Conservation (phyloP, 2,888 invertebrate genomes). For the Malachius bipustulatus region DNA sequence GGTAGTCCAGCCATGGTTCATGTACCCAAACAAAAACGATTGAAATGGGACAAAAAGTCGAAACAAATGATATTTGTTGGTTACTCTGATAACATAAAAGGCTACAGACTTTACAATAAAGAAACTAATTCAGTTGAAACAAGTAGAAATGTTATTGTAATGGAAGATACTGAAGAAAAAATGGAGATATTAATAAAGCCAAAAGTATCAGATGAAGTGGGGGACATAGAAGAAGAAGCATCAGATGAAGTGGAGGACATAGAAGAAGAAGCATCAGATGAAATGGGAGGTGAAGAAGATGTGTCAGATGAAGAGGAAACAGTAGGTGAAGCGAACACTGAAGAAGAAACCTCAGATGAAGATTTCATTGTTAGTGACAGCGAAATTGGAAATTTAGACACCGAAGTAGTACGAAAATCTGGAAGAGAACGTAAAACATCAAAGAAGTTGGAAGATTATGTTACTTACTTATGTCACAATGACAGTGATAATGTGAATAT, state of each 20-base stretch:
- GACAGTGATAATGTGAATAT: conserved; percentile 12
- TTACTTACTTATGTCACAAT: conserved; percentile 13
- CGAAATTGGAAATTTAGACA: too few relatives aligned
- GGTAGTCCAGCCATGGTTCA: conserved; percentile 12
- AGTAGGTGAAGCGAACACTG: too few relatives aligned
- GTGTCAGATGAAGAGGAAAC: too few relatives aligned
- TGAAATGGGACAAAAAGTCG: conserved; percentile 14
- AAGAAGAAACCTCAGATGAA: too few relatives aligned
- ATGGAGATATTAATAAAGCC: conserved; percentile 10
- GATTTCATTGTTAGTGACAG: too few relatives aligned
- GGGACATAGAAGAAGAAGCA: conserved; percentile 7
- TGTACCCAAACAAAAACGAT: conserved; percentile 12
- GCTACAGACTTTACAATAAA: conserved; percentile 16
- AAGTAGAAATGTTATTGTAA: conserved; percentile 11
- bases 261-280: too few relatives aligned
- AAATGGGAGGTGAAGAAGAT: too few relatives aligned
- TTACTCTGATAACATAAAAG: conserved; percentile 15
- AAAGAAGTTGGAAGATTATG: conserved; percentile 14
- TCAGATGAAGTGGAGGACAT: too few relatives aligned
- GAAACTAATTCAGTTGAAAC: conserved; percentile 8
- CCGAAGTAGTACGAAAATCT: too few relatives aligned
- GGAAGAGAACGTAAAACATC: conserved; percentile 14
- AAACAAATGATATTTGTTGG: conserved; percentile 12
- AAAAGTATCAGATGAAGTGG: conserved; percentile 15
- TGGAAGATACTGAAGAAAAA: too few relatives aligned